Evolutionary conservation across 1,140 invertebrate genomes (phyloP).

Genomic region (Trigoniulus corallinus): DNA sequence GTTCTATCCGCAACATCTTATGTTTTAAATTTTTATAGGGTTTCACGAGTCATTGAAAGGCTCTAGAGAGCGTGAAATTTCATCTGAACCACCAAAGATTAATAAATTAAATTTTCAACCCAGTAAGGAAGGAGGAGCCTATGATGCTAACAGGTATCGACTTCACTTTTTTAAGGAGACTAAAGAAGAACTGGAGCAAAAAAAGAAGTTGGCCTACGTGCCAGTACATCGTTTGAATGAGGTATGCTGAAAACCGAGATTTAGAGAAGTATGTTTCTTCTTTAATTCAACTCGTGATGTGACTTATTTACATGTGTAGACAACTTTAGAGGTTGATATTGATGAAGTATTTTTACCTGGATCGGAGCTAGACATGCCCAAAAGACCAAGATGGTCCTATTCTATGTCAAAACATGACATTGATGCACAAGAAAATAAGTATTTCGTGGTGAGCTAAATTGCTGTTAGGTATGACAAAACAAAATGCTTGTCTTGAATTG

Average conservation of each 20-base stretch:
- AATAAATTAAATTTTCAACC: background rate
- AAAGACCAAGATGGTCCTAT: constrained; percentile 29
- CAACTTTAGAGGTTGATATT: constrained; percentile 22
- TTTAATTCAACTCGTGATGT: background rate
- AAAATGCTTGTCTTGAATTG: constrained; percentile 2
- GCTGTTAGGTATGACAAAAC: constrained; percentile 9
- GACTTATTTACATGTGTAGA: constrained; percentile 11
- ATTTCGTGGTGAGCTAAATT: constrained; percentile 23
- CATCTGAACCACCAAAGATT: background rate
- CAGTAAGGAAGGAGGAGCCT: constrained; percentile 2
- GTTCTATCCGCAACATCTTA: background rate
- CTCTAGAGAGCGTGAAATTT: background rate
- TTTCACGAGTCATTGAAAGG: background rate
- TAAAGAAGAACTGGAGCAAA: constrained; percentile 24
- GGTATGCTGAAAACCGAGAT: constrained; percentile 14
- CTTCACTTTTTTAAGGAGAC: constrained; percentile 28
- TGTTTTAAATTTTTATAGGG: background rate
- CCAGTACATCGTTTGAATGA: constrained; percentile 18
- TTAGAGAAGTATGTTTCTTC: background rate
- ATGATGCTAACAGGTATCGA: constrained; percentile 20
- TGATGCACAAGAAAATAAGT: constrained; percentile 25
- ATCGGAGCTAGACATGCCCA: constrained; percentile 28
- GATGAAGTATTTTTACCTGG: constrained; percentile 24
- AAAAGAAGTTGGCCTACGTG: constrained; percentile 20
- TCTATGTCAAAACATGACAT: constrained; percentile 23